Evolutionary conservation across 2,113 vertebrate genomes (phyloP), one percentile per base, ranked within the genome.

Genomic region (Neolamprologus brichardi): DNA sequence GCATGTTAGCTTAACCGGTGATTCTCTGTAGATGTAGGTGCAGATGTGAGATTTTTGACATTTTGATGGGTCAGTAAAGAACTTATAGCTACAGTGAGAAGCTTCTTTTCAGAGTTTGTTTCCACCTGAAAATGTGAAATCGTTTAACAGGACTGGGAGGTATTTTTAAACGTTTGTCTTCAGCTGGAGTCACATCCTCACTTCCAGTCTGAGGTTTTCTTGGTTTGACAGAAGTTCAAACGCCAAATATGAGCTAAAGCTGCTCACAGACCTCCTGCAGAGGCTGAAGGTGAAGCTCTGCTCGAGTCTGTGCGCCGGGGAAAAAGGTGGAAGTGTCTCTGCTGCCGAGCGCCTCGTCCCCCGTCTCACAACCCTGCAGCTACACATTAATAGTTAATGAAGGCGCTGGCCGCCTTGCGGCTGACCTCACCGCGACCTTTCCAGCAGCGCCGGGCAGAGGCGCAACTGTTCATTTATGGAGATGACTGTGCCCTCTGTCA

Each of bases 91-190:
- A 64, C 10, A 0, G 28, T 2, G 4, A 64, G 60, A 64, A 37
- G 60, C 60, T 34, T 64, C 60, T 64, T 64, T 64, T 64, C 30
- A 64, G 30, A 34, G 60, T 64, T 58, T 1, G 5, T 64, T 34
- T 34, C 30, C 30, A 64, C 17, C 9, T n/a, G 17, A 3, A 12
- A n/a, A 34, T 25, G 39, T 44, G 39, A 28, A 46, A 46, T 28
- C 6, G 39, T 44, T 75, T 1, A 17, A 25, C 34, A 2, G 23
- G 8, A 28, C 2, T 1, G 23, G n/a, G 37, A 15, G n/a, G 5
- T 0, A 25, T 72, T 72, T 72, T 25, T 0, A 17, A 72, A 72
- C 0, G 67, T 44, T 72, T 20, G 0, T 4, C 67, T 72, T 75
- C 41, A 44, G 6, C 18, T n/a, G 60, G 32, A 28, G 70, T 75